Evolutionary conservation across 92 coral and sea anemone genomes (phyloP).

Genomic region (Palythoa heliodiscus): DNA sequence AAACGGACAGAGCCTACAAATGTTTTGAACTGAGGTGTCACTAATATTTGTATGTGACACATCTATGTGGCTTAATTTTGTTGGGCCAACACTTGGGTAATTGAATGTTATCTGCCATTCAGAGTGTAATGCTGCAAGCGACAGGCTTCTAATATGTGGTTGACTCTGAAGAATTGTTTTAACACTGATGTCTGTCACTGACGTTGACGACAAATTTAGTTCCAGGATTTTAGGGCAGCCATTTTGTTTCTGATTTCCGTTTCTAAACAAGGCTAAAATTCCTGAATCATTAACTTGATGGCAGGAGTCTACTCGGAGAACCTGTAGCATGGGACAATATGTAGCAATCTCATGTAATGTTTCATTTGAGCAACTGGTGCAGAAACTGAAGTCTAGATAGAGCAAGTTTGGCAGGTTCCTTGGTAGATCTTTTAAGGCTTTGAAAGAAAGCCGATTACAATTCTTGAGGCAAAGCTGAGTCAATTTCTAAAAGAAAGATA

Average conservation of each 20-base stretch:
- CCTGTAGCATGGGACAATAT: constrained; percentile 61
- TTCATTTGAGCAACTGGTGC: constrained; percentile 57
- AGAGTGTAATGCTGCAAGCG: constrained; percentile 47
- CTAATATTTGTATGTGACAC: constrained; percentile 56
- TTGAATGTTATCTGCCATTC: constrained; percentile 19
- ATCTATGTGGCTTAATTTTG: constrained; percentile 54
- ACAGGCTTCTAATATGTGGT: constrained; percentile 59
- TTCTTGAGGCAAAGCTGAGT: constrained; percentile 68
- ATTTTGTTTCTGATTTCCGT: constrained; percentile 11
- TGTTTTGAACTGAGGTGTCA: constrained; percentile 38
- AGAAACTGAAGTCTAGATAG: constrained; percentile 62
- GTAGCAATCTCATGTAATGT: constrained; percentile 59
- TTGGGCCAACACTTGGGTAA: constrained; percentile 13
- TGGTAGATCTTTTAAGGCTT: constrained; percentile 61
- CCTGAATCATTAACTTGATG: constrained; percentile 72
- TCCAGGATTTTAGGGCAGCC: constrained; percentile 56
- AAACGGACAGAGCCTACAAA: constrained; percentile 60
- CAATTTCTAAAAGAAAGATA: constrained; percentile 64
- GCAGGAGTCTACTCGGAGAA: constrained; percentile 65
- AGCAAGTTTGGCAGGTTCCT: constrained; percentile 56
- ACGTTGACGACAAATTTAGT: constrained; percentile 67
- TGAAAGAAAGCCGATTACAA: constrained; percentile 67
- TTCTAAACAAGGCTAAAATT: constrained; percentile 49
- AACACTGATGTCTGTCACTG: constrained; percentile 63
- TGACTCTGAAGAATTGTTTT: constrained; percentile 48